Evolutionary conservation across 2,888 invertebrate species (phyloP).

Genomic region (Leucophenga montana): DNA sequence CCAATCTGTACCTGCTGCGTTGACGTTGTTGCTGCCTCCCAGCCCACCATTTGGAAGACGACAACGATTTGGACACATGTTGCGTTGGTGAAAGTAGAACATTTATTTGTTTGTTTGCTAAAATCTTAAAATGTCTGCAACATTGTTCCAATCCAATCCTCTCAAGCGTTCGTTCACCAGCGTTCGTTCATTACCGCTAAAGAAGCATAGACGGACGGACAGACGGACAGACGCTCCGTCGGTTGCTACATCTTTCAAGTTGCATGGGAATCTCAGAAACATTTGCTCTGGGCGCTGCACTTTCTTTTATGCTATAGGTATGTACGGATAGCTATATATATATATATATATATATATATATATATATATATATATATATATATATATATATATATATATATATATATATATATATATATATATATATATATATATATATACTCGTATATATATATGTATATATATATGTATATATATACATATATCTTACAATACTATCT

Average conservation of each 20-base stretch:
- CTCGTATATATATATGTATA: too few relatives aligned
- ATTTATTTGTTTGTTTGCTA: slow-evolving; percentile 48
- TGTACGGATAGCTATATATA: neutral
- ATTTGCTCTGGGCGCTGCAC: slow-evolving; percentile 5
- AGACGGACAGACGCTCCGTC: too few relatives aligned
- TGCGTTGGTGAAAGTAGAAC: slow-evolving; percentile 60
- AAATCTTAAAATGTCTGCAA: slow-evolving; percentile 29
- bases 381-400: neutral
- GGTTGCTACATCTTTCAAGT: neutral
- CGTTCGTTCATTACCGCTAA: too few relatives aligned
- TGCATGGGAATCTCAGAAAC: neutral
- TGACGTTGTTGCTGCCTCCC: neutral
- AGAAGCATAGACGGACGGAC: too few relatives aligned
- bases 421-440: too few relatives aligned
- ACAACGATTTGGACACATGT: slow-evolving; percentile 32
- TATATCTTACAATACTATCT: neutral
- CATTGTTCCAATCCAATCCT: too few relatives aligned
- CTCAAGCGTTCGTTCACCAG: neutral
- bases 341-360: neutral
- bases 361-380: neutral
- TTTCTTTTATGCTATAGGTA: slow-evolving; percentile 1
- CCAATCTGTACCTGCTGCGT: neutral
- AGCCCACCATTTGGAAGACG: too few relatives aligned
- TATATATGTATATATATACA: neutral
- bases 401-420: neutral